These are phyloP conservation scores for Mimumesa dahlbomi DNA, from an alignment of 2,888 invertebrate species.

Conservation along the genomic window DNA sequence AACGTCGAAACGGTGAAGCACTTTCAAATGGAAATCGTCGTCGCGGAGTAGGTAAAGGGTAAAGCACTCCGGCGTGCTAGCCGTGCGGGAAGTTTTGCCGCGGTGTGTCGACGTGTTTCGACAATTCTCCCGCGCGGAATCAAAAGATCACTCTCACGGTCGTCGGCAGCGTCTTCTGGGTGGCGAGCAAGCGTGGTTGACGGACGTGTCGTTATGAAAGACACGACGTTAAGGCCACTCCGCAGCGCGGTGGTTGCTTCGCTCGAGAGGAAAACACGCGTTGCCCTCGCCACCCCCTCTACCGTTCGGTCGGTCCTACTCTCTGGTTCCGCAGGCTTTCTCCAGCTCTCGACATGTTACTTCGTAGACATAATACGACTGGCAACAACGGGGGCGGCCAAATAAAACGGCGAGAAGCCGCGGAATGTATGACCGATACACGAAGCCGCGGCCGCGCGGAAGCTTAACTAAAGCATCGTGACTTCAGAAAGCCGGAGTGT, in stretches of 20 bases:
- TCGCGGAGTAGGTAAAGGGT: conserved; percentile 1
- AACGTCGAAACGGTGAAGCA: not conserved
- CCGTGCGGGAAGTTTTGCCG: not conserved
- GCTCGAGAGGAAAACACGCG: conserved; percentile 1
- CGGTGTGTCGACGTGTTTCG: not conserved
- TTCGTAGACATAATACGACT: conserved; percentile 74
- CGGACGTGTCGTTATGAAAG: conserved; percentile 45
- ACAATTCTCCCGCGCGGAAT: conserved; percentile 6
- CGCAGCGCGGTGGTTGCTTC: conserved; percentile 17
- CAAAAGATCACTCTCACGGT: conserved; percentile 9
- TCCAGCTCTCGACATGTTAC: conserved; percentile 49
- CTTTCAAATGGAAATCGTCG: not conserved
- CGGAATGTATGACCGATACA: conserved; percentile 71
- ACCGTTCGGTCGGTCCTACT: conserved; percentile 3
- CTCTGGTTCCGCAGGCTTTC: conserved; percentile 8
- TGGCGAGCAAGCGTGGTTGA: conserved; percentile 36
- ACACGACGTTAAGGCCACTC: conserved; percentile 47
- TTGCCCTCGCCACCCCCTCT: conserved; percentile 21
- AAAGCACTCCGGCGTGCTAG: not conserved
- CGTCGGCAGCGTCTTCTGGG: conserved; percentile 33
- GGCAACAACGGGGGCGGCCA: conserved; percentile 68
- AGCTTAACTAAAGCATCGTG: conserved; percentile 60
- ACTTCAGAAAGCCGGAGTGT: conserved; percentile 55
- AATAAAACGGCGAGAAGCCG: conserved; percentile 59
- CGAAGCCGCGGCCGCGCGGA: conserved; percentile 58